phyloP scores from a whole-genome alignment of 2,797 vertebrate genomes.

The Sardinella longiceps region DNA sequence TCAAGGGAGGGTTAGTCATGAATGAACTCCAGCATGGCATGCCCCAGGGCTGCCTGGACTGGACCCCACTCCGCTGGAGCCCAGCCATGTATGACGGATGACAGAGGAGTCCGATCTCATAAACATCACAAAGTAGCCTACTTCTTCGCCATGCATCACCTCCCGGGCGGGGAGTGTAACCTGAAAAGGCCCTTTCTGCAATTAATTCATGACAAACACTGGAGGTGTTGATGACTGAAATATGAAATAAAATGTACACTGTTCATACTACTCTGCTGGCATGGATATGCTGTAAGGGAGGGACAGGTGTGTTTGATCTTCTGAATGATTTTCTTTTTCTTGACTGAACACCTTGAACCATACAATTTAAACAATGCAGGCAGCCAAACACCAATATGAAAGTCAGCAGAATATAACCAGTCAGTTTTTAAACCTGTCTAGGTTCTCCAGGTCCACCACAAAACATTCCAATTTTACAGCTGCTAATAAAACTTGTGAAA shows the following conservation, averaged over 20 bases:
- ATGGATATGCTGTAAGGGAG: not conserved
- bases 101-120: constrained; percentile 6
- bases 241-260: not conserved
- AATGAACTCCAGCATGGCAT: constrained; percentile 44
- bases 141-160: not conserved
- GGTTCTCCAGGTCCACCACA: not conserved
- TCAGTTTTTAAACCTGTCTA: not conserved
- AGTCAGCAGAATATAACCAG: not conserved
- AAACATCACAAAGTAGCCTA: not conserved
- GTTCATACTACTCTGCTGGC: not conserved
- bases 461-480: not conserved
- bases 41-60: constrained; percentile 16
- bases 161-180: not conserved
- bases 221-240: not conserved
- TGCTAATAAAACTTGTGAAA: not conserved
- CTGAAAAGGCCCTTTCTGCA: not conserved
- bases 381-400: not conserved
- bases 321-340: not conserved
- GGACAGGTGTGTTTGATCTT: not conserved
- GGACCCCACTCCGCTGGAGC: constrained; percentile 8
- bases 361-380: not conserved
- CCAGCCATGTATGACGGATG: not conserved
- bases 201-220: constrained; percentile 5
- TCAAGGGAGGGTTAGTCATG: constrained; percentile 41
- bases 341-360: not conserved